phyloP scores from a whole-genome alignment of 1,140 invertebrate genomes.

The Pristionchus pacificus region DNA sequence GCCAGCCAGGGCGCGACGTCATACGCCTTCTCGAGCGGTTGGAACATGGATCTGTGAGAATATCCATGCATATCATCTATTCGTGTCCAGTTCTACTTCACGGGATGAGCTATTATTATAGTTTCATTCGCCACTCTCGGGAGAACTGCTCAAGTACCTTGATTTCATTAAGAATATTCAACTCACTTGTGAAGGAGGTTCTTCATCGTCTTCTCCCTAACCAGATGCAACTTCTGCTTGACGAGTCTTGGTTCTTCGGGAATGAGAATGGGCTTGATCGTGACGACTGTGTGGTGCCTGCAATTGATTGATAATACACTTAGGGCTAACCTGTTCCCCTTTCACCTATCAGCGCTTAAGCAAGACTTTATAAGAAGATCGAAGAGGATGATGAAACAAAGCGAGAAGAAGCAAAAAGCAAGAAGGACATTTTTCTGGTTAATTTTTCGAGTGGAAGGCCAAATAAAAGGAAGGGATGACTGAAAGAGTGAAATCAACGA shows the following conservation, averaged over 20 bases:
- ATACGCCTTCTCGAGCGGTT: constrained; percentile 46
- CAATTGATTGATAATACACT: background rate
- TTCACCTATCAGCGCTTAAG: background rate
- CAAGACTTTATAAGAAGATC: too few species aligned
- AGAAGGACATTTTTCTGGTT: too few species aligned
- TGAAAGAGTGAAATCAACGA: background rate
- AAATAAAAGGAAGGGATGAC: too few species aligned
- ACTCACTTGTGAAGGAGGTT: constrained; percentile 51
- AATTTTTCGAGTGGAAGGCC: too few species aligned
- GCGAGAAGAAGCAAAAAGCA: too few species aligned
- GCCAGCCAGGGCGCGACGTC: constrained; percentile 44
- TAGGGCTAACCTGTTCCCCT: background rate
- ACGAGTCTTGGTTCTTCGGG: constrained; percentile 56
- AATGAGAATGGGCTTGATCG: constrained; percentile 54
- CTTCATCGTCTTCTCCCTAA: constrained; percentile 50
- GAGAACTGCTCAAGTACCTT: constrained; percentile 10
- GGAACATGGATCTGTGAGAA: constrained; percentile 45
- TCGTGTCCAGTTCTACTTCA: too few species aligned
- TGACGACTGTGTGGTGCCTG: constrained; percentile 48
- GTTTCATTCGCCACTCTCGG: too few species aligned
- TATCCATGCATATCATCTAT: too few species aligned
- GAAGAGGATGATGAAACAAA: too few species aligned
- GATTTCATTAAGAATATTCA: background rate
- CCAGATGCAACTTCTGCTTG: constrained; percentile 47
- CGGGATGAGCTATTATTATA: too few species aligned